Base-by-base conservation (phyloP, 2,888 invertebrate genomes). In the Drosophila birchii region DNA sequence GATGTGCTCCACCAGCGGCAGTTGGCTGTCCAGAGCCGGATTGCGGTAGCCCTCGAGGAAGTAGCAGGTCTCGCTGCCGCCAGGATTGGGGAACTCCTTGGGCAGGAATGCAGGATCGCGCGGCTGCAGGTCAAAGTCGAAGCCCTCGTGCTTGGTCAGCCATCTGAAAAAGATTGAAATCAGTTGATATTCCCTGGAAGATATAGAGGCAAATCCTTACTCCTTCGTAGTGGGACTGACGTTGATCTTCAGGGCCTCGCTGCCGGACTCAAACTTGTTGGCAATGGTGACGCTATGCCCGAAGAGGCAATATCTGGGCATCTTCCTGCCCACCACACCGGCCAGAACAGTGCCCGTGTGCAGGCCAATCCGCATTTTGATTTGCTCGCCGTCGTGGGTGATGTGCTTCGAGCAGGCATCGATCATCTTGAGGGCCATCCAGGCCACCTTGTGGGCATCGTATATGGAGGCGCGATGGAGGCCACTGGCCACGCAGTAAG, bases 401-500 rank as follows among this genome's bases (percentile, higher is more conserved):
- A 95, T 95, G 92, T 98, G 98, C 80, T 95, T 94, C 2, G 96
- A 95, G 90, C 98, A 98, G 0, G 96, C 97, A 84, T 97, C 95
- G 66, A 98, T 97, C 98, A 98, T 98, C 90, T 96, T 96, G 79
- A 98, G 92, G 1, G 97, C 97, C 98, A 98, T 98, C 98, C 98
- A 98, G 4, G 98, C 97, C 45, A 98, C 98, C 93, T 98, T 98
- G 79, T 97, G 97, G 23, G 98, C 98, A 91, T 98, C 98, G 63
- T 97, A 97, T 43, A 94, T 94, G 56, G 96, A 97, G 84, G 95
- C 95, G 76, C 96, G 95, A 92, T 98, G 98, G 9, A 98, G 93
- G 0, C 98, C 98, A 62, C 98, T 98, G 0, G 98, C 98, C 7
- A 98, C 98, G 90, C 98, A 98, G 89, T 98, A 98, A 0, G 98